Percentiles rank a stretch among this genome's conserved stretches.
phyloP scores from a whole-genome alignment of 1,140 invertebrate species.

The Lerema accius region DNA sequence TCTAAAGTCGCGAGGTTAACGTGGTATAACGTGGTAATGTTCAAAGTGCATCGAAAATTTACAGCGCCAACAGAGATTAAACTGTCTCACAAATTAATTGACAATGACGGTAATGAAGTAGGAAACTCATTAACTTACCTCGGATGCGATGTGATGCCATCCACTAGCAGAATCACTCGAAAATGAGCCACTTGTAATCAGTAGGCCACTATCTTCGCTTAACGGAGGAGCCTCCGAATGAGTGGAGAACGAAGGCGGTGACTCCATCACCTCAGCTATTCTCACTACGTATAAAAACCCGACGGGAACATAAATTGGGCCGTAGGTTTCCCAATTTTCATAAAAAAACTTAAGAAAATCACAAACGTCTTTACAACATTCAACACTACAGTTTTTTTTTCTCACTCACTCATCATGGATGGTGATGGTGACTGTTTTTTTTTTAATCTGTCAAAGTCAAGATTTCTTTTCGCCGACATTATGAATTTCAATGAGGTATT shows the following conservation, averaged over 20 bases:
- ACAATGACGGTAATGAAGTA: constrained; percentile 21
- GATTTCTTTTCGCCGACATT: background rate
- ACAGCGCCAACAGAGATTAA: background rate
- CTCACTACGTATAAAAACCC: constrained; percentile 51
- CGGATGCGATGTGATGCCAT: constrained; percentile 83
- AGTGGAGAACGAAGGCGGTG: constrained; percentile 84
- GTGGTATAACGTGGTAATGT: constrained; percentile 22
- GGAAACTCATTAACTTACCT: constrained; percentile 71
- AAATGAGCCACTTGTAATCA: constrained; percentile 85
- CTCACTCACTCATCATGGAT: constrained; percentile 43
- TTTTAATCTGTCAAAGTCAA: constrained; percentile 14
- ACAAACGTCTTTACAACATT: constrained; percentile 51
- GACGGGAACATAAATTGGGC: constrained; percentile 57
- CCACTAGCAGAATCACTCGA: constrained; percentile 84
- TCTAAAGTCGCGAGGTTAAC: constrained; percentile 28
- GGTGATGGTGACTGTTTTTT: constrained; percentile 23
- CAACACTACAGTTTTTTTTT: constrained; percentile 51
- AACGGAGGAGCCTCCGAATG: constrained; percentile 84
- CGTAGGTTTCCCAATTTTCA: constrained; percentile 50
- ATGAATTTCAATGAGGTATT: too few relatives aligned
- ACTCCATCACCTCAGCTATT: constrained; percentile 81
- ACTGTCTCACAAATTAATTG: constrained; percentile 9
- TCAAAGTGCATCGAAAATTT: constrained; percentile 15
- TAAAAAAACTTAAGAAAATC: constrained; percentile 60
- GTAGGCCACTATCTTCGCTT: constrained; percentile 85